Evolutionary conservation across 2,888 invertebrate genomes (phyloP).

Genomic region (Morpho helenor): DNA sequence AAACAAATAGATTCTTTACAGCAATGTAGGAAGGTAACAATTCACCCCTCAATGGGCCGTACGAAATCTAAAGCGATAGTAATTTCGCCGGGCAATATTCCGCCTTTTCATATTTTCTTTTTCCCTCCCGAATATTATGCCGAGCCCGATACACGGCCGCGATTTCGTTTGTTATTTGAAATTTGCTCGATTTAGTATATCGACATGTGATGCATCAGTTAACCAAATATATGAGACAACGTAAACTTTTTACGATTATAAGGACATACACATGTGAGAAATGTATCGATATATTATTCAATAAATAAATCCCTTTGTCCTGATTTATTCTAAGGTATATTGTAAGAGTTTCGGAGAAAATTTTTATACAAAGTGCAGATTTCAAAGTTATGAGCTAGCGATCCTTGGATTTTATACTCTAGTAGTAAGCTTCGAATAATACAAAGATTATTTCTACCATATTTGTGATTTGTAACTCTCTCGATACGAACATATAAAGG

Average conservation of each 20-base stretch:
- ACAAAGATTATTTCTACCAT: constrained; percentile 30
- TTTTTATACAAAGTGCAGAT: constrained; percentile 5
- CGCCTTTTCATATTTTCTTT: constrained; percentile 74
- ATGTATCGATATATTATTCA: background rate
- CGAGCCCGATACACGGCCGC: constrained; percentile 65
- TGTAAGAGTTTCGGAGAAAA: constrained; percentile 2
- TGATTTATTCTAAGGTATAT: background rate
- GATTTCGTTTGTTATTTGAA: constrained; percentile 75
- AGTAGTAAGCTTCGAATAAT: constrained; percentile 34
- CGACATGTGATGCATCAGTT: constrained; percentile 48
- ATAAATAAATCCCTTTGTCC: background rate
- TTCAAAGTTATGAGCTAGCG: constrained; percentile 21
- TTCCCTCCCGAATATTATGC: constrained; percentile 68
- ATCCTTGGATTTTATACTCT: constrained; percentile 27
- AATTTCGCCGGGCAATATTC: constrained; percentile 76
- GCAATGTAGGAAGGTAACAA: constrained; percentile 73
- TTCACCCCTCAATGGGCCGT: constrained; percentile 72
- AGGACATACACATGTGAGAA: background rate
- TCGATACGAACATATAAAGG: constrained; percentile 38
- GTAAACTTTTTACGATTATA: constrained; percentile 12
- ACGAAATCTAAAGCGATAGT: constrained; percentile 74
- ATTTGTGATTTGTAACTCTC: constrained; percentile 42
- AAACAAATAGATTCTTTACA: constrained; percentile 74
- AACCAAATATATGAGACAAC: constrained; percentile 21
- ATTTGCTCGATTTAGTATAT: constrained; percentile 65